A percentile compares a stretch with the other conserved stretches of the same genome.
phyloP scores from a whole-genome alignment of 2,797 vertebrate species.

The Sebastes aleutianus region DNA sequence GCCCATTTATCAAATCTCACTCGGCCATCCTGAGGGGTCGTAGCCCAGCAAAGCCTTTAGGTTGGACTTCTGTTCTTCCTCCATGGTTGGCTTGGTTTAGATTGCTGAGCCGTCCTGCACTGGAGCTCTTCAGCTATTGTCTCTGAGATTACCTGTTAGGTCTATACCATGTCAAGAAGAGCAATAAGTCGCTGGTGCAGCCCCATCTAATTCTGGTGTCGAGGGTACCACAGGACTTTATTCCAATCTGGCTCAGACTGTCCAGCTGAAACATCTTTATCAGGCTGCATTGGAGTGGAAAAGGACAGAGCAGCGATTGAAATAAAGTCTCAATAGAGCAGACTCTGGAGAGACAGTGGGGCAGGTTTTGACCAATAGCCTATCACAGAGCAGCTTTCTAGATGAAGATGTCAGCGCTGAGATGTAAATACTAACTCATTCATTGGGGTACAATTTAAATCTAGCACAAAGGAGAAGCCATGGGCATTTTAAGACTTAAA shows the following conservation, averaged over 20 bases:
- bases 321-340: conserved; percentile 50
- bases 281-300: conserved; percentile 46
- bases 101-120: conserved; percentile 18
- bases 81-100: conserved; percentile 46
- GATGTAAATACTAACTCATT: conserved; percentile 7
- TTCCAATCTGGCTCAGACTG: conserved; percentile 62
- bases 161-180: conserved; percentile 59
- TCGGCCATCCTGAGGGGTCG: neutral
- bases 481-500: neutral
- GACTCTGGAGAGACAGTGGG: conserved; percentile 32
- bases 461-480: neutral
- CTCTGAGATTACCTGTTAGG: conserved; percentile 71
- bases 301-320: neutral
- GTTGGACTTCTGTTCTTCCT: conserved; percentile 9
- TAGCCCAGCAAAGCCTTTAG: neutral
- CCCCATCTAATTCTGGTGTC: conserved; percentile 63
- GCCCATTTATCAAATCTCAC: neutral
- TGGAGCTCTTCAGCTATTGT: conserved; percentile 38
- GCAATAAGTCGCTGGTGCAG: conserved; percentile 60
- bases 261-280: conserved; percentile 69
- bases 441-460: neutral
- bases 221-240: conserved; percentile 18
- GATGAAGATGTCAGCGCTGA: neutral
- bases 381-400: conserved; percentile 21
- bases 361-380: conserved; percentile 30